Evolutionary conservation across 1,140 invertebrate genomes (phyloP).

Genomic region (Varroa destructor): DNA sequence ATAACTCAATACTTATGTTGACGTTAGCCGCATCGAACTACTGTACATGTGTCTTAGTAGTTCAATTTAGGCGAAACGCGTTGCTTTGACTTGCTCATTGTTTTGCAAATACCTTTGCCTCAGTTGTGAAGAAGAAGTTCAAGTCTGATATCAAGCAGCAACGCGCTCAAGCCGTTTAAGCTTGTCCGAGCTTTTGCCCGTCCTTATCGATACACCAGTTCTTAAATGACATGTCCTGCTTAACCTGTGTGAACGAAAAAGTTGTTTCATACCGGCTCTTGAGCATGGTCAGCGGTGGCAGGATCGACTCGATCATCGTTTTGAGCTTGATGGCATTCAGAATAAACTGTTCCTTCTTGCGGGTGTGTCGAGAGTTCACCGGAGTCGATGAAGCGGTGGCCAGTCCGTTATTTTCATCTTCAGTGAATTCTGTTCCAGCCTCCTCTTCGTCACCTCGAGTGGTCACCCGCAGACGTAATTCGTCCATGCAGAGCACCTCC

Average conservation of each 20-base stretch:
- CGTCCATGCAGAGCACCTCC: conserved; percentile 18
- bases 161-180: too few species aligned
- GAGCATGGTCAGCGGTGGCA: neutral
- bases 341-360: conserved; percentile 15
- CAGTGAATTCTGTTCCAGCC: neutral
- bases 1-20: neutral
- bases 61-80: too few species aligned
- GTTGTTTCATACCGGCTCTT: neutral
- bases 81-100: too few species aligned
- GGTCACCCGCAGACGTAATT: neutral
- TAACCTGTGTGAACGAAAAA: neutral
- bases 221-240: too few species aligned
- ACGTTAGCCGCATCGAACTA: too few species aligned
- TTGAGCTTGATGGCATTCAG: conserved; percentile 17
- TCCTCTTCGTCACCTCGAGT: neutral
- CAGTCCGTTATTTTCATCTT: neutral
- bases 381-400: neutral
- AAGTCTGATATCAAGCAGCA: too few species aligned
- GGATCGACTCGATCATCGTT: neutral
- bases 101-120: too few species aligned
- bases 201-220: too few species aligned
- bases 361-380: neutral
- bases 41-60: too few species aligned
- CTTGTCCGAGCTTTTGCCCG: too few species aligned
- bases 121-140: too few species aligned